Evolutionary conservation across 2,113 vertebrate species (phyloP).

Genomic region (Nibea coibor): DNA sequence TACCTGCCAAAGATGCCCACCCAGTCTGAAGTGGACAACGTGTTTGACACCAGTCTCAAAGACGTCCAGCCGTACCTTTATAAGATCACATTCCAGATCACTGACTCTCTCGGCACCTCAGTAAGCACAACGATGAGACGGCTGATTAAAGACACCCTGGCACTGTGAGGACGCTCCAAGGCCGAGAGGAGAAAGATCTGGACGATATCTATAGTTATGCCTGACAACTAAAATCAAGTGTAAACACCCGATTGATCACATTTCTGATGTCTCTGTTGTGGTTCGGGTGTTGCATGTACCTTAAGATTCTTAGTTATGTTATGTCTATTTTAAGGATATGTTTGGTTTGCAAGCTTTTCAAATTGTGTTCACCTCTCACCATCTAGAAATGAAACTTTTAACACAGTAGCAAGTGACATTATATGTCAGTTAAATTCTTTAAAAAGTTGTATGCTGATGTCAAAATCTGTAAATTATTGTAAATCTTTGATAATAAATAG

Average conservation of each 20-base stretch:
- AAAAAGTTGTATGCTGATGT: slow-evolving; percentile 19
- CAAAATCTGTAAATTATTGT: slow-evolving; percentile 43
- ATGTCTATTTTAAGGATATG: slow-evolving; percentile 8
- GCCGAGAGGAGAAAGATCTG: background rate
- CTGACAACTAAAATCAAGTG: slow-evolving; percentile 1
- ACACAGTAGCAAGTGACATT: slow-evolving; percentile 1
- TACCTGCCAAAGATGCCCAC: slow-evolving; percentile 99
- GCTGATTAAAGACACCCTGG: slow-evolving; percentile 97
- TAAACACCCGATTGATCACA: background rate
- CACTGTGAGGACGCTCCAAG: slow-evolving; percentile 81
- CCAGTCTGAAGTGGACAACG: slow-evolving; percentile 97
- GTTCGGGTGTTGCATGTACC: background rate
- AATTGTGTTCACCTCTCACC: background rate
- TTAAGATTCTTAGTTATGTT: slow-evolving; percentile 38
- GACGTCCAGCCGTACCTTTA: slow-evolving; percentile 98
- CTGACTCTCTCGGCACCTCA: slow-evolving; percentile 92
- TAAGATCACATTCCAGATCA: slow-evolving; percentile 98
- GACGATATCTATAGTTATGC: background rate
- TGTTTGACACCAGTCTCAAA: slow-evolving; percentile 96
- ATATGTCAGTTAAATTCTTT: background rate
- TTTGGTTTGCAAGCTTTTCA: slow-evolving; percentile 12
- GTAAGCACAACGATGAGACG: slow-evolving; percentile 98
- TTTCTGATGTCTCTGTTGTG: slow-evolving; percentile 20
- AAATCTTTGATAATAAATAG: slow-evolving; percentile 61
- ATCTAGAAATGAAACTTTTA: slow-evolving; percentile 10